Evolutionary conservation across 2,797 vertebrate genomes (phyloP).

Genomic region (Dallia pectoralis): DNA sequence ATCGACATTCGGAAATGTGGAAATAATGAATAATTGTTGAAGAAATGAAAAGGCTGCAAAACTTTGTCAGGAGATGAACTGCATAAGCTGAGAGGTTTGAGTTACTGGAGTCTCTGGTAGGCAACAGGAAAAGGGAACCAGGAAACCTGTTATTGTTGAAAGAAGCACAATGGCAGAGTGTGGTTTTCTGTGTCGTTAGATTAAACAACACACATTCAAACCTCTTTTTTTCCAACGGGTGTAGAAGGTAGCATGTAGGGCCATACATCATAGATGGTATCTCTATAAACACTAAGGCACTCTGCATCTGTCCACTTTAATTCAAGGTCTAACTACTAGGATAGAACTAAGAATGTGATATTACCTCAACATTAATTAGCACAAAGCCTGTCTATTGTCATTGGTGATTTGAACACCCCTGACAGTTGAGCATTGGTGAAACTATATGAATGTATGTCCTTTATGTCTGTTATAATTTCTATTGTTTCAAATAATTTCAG

Average conservation of each 20-base stretch:
- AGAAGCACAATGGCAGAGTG: constrained; percentile 37
- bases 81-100: constrained; percentile 22
- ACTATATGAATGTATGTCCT: no score
- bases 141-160: constrained; percentile 50
- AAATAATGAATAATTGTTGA: neutral
- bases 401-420: no score
- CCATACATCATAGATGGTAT: constrained; percentile 54
- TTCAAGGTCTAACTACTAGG: neutral
- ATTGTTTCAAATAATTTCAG: no score
- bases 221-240: neutral
- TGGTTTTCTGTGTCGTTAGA: constrained; percentile 63
- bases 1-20: no score
- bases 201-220: constrained; percentile 39
- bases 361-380: no score
- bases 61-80: neutral
- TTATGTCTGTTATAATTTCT: no score
- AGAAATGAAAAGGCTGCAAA: neutral
- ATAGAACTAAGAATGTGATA: no score
- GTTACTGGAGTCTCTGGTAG: constrained; percentile 28
- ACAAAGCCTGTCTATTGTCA: no score
- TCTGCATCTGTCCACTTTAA: neutral
- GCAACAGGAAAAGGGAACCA: constrained; percentile 54
- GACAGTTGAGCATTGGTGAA: no score
- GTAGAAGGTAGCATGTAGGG: constrained; percentile 31
- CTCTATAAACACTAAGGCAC: constrained; percentile 12